Conservation (phyloP, 2,113 vertebrate species). For the Chelonoidis abingdonii region DNA sequence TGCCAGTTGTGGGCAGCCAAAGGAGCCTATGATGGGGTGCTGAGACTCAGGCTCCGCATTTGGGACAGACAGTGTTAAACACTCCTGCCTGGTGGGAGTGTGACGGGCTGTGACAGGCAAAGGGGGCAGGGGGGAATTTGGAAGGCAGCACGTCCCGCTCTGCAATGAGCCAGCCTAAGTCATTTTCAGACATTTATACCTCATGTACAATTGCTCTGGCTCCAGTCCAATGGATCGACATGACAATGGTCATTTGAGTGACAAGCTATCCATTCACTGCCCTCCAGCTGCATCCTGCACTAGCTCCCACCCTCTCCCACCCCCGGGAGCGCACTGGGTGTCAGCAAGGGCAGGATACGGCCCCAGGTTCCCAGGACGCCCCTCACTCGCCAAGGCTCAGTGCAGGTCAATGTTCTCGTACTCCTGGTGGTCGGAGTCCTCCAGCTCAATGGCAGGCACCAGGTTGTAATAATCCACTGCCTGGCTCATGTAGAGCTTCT, state of each 20-base stretch:
- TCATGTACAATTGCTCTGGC: neutral
- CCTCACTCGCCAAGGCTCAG: constrained; percentile 21
- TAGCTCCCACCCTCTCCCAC: neutral
- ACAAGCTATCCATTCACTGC: neutral
- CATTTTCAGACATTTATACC: rapidly evolving
- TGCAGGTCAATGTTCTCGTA: constrained; percentile 86
- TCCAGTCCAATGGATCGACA: neutral
- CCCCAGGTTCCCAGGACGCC: rapidly evolving
- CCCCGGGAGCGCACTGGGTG: neutral
- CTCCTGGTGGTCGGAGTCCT: constrained; percentile 88
- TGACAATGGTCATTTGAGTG: neutral
- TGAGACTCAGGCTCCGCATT: neutral
- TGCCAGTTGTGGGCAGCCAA: too few species aligned
- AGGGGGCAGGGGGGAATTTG: neutral
- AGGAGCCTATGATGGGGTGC: neutral
- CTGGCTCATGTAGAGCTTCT: constrained; percentile 90
- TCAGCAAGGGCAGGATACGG: neutral
- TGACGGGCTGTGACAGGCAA: neutral
- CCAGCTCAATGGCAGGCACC: constrained; percentile 88
- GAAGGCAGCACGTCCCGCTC: neutral
- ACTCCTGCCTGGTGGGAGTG: too few species aligned
- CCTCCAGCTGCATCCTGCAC: neutral
- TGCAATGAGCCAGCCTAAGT: neutral
- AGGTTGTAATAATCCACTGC: constrained; percentile 90
- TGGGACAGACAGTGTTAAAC: neutral